phyloP scores from a whole-genome alignment of 2,113 vertebrate species.

The Atlantisia rogersi region DNA sequence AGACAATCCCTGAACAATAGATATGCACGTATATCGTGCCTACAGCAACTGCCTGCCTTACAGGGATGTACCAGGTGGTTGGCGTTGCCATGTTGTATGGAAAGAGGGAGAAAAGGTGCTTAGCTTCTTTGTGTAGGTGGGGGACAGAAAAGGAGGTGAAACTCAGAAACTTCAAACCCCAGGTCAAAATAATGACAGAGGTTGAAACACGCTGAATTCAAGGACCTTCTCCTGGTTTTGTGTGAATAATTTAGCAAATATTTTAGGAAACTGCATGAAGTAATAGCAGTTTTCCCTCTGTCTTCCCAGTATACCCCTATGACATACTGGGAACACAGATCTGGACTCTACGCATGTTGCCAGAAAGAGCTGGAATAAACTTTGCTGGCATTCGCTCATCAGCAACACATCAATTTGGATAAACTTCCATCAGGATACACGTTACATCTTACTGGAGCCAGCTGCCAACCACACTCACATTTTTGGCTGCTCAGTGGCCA shows the following conservation, averaged over 20 bases:
- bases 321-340: background rate
- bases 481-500: background rate
- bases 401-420: background rate
- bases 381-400: background rate
- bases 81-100: background rate
- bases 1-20: background rate
- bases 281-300: background rate
- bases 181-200: background rate
- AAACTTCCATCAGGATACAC: background rate
- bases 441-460: background rate
- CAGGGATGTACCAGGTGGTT: background rate
- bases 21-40: background rate
- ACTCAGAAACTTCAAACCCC: background rate
- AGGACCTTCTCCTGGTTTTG: background rate
- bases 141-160: background rate
- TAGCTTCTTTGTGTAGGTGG: background rate
- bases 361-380: background rate
- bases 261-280: background rate
- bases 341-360: rapidly evolving
- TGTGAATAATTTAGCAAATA: background rate
- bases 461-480: background rate
- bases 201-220: background rate
- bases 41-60: background rate
- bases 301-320: background rate
- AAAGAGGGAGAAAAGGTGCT: background rate